These are phyloP conservation scores for western clawed frog (Xenopus tropicalis) DNA, from an alignment of 2,113 vertebrate genomes.

Conservation along the genomic window DNA sequence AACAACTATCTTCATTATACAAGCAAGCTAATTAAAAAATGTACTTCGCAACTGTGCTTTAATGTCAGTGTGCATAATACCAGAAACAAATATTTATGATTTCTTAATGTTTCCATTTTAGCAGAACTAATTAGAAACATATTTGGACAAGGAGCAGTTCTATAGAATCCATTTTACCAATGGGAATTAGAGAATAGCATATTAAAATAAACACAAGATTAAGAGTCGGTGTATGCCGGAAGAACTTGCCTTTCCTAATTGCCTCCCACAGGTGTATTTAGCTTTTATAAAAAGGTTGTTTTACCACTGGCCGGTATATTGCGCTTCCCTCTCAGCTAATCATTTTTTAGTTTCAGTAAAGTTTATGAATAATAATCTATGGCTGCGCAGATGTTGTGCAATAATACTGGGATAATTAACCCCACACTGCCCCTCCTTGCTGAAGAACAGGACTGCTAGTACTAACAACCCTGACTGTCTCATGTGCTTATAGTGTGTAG, in stretches of 20 bases:
- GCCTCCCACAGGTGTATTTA: slow-evolving; percentile 21
- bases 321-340: background rate
- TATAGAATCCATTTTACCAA: slow-evolving; percentile 25
- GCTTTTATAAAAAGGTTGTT: slow-evolving; percentile 1
- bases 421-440: no score
- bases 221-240: slow-evolving; percentile 10
- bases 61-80: background rate
- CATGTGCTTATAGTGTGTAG: no score
- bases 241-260: slow-evolving; percentile 22
- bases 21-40: slow-evolving; percentile 26
- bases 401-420: no score
- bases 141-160: slow-evolving; percentile 21
- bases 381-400: no score
- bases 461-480: no score
- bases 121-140: slow-evolving; percentile 31
- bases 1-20: slow-evolving; percentile 7
- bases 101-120: slow-evolving; percentile 32
- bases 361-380: no score
- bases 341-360: no score
- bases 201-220: slow-evolving; percentile 12
- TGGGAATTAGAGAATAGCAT: slow-evolving; percentile 12
- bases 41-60: background rate
- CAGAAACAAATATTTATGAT: slow-evolving; percentile 39
- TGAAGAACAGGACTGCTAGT: no score
- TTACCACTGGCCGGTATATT: slow-evolving; percentile 7